Conservation (phyloP, 2,797 vertebrate genomes). For the Paratrypauchen microcephalus region DNA sequence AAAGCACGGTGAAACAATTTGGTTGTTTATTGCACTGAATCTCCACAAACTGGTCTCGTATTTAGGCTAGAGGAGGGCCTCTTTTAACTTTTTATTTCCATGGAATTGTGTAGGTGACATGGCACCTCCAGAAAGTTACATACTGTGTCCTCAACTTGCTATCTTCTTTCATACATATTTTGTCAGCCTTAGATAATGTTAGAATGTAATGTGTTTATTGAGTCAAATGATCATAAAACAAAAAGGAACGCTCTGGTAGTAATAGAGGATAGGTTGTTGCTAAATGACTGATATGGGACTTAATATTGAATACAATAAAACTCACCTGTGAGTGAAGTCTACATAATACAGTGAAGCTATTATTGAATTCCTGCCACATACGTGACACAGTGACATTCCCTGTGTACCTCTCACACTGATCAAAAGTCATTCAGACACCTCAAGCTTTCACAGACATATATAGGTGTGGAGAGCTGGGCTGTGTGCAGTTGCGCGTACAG, state of each 20-base stretch:
- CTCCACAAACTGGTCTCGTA: too few relatives aligned
- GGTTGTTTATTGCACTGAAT: too few relatives aligned
- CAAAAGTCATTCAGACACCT: slow-evolving; percentile 66
- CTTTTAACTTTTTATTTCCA: too few relatives aligned
- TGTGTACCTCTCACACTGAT: slow-evolving; percentile 46
- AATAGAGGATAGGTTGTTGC: slow-evolving; percentile 14
- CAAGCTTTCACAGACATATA: slow-evolving; percentile 45
- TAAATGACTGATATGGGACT: slow-evolving; percentile 11
- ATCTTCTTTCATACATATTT: neutral
- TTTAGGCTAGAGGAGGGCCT: too few relatives aligned
- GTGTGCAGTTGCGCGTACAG: slow-evolving; percentile 75
- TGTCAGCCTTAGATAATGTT: neutral
- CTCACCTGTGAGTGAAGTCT: neutral
- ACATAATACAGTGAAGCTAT: slow-evolving; percentile 10
- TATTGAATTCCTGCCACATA: slow-evolving; percentile 13
- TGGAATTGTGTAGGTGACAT: too few relatives aligned
- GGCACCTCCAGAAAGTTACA: too few relatives aligned
- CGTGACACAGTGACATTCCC: slow-evolving; percentile 30
- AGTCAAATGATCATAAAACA: slow-evolving; percentile 77
- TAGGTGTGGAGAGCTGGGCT: slow-evolving; percentile 73
- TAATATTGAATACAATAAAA: neutral
- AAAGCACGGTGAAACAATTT: neutral
- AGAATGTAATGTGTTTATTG: neutral
- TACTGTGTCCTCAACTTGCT: too few relatives aligned
- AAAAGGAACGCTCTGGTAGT: slow-evolving; percentile 4